Conservation (phyloP, 2,113 vertebrate species). For the Tupaia tana region DNA sequence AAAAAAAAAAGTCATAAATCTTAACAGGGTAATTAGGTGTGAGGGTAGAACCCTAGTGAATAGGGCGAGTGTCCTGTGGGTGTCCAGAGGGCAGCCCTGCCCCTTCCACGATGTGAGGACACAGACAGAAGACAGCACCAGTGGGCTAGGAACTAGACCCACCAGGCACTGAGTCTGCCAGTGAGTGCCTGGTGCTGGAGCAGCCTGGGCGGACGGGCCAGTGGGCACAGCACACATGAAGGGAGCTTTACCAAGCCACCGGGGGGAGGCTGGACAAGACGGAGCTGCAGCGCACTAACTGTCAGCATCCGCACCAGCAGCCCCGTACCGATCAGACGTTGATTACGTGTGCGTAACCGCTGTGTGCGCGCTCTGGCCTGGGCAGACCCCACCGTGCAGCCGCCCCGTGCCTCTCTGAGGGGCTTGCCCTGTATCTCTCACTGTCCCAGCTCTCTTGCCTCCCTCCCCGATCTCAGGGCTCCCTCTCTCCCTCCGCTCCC, state of each 20-base stretch:
- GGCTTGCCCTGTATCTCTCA: fast-evolving
- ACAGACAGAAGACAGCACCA: background rate
- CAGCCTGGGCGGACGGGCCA: background rate
- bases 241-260: fast-evolving
- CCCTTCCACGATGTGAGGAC: background rate
- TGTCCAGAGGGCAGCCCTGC: background rate
- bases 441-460: background rate
- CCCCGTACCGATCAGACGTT: fast-evolving
- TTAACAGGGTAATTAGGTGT: background rate
- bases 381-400: fast-evolving
- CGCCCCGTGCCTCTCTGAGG: background rate
- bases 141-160: background rate
- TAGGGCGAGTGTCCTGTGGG: background rate
- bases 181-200: too few relatives aligned
- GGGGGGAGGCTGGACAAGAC: background rate
- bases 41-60: background rate
- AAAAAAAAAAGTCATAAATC: too few relatives aligned
- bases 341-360: fast-evolving
- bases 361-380: background rate
- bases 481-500: fast-evolving
- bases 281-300: background rate
- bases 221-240: fast-evolving
- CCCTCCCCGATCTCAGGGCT: background rate
- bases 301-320: fast-evolving
- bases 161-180: too few relatives aligned